Percentiles rank a stretch among this genome's conserved stretches.
Conservation (phyloP, 92 coral and sea anemone genomes). For the Chrysogorgia sp. region DNA sequence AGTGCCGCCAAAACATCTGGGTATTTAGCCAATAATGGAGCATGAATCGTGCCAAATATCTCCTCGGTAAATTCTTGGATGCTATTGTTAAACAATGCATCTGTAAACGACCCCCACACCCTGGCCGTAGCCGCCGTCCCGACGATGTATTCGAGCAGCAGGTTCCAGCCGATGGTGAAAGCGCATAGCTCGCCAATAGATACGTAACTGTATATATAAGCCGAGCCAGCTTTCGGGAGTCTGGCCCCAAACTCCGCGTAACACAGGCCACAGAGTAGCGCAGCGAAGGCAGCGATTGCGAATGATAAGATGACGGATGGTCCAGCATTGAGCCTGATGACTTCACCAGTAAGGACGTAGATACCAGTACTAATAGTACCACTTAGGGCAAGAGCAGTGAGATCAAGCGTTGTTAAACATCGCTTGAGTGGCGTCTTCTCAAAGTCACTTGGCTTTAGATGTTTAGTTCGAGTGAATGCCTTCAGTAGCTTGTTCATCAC, state of each 20-base stretch:
- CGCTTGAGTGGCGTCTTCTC: background rate
- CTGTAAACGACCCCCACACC: constrained; percentile 91
- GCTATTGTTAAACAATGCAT: constrained; percentile 67
- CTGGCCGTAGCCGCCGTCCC: constrained; percentile 87
- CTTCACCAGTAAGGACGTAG: constrained; percentile 21
- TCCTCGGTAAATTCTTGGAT: constrained; percentile 64
- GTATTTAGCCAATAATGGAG: constrained; percentile 62
- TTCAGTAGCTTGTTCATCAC: background rate
- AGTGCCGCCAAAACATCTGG: constrained; percentile 83
- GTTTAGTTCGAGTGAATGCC: constrained; percentile 6
- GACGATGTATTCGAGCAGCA: constrained; percentile 85
- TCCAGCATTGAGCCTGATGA: background rate
- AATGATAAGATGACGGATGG: background rate
- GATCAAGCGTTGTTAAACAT: background rate
- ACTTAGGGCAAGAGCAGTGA: background rate
- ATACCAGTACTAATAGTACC: background rate
- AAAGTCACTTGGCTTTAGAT: background rate
- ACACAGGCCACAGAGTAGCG: constrained; percentile 71
- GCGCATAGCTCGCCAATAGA: constrained; percentile 95
- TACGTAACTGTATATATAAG: constrained; percentile 90
- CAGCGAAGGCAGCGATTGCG: background rate
- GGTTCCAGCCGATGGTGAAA: constrained; percentile 92
- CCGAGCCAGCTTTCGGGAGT: constrained; percentile 93
- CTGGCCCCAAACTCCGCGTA: constrained; percentile 99
- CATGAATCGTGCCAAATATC: constrained; percentile 69